Evolutionary conservation across 1,140 invertebrate species (phyloP).

Genomic region (Lanistes nyassanus): DNA sequence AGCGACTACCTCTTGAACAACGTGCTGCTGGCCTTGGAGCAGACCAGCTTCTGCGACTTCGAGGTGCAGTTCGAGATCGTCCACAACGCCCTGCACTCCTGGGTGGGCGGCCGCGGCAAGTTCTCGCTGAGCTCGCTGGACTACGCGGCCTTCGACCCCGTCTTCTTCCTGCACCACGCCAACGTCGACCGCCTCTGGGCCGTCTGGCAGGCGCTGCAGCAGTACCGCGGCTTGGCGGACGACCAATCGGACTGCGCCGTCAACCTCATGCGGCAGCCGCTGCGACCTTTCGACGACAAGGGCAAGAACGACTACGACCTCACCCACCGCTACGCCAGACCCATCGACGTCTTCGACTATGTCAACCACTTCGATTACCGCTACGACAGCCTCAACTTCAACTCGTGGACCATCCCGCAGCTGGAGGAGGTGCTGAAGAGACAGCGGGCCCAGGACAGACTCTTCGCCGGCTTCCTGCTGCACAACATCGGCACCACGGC

Average conservation of each 20-base stretch:
- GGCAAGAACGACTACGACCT: slow-evolving; percentile 22
- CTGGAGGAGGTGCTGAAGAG: slow-evolving; percentile 23
- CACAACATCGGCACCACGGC: slow-evolving; percentile 29
- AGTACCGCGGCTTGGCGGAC: slow-evolving; percentile 25
- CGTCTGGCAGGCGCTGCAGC: slow-evolving; percentile 37
- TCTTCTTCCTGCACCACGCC: slow-evolving; percentile 36
- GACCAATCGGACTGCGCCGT: slow-evolving; percentile 27
- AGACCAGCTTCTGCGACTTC: slow-evolving; percentile 35
- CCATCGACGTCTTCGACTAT: slow-evolving; percentile 33
- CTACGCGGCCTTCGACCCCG: slow-evolving; percentile 34
- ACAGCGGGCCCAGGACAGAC: slow-evolving; percentile 16
- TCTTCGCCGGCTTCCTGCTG: slow-evolving; percentile 35
- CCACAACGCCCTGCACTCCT: slow-evolving; percentile 32
- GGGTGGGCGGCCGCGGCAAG: slow-evolving; percentile 27
- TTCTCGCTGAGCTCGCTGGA: slow-evolving; percentile 32
- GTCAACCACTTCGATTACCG: slow-evolving; percentile 30
- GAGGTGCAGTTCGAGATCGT: slow-evolving; percentile 37
- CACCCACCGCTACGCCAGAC: slow-evolving; percentile 20
- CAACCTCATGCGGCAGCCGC: slow-evolving; percentile 26
- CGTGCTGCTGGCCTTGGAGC: slow-evolving; percentile 30
- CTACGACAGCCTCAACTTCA: slow-evolving; percentile 29
- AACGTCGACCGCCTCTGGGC: slow-evolving; percentile 36
- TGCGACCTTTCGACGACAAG: slow-evolving; percentile 27
- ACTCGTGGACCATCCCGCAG: slow-evolving; percentile 28
- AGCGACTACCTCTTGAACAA: slow-evolving; percentile 20